Base-by-base conservation (phyloP, 1,140 invertebrate species). In the Adelges cooleyi region DNA sequence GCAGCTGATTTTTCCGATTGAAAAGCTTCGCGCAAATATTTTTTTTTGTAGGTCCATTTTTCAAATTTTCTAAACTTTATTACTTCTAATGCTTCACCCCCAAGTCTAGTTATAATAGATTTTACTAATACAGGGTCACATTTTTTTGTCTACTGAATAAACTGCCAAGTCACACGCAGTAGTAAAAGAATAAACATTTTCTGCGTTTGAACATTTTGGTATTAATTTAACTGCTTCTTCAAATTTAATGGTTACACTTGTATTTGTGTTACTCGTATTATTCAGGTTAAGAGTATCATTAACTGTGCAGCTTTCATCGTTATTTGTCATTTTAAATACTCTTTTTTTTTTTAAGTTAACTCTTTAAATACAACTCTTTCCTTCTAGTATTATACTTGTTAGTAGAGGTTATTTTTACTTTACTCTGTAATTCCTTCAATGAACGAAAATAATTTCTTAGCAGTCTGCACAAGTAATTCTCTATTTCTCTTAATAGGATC, bases 241-340 rank as follows among this genome's bases (percentile, higher is more conserved):
- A 66, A 68, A 65, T 52, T 66, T 17, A 53, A 42, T 23, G 46
- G 46, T 40, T 49, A 44, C 40, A n/a, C n/a, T n/a, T n/a, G n/a
- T n/a, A n/a, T n/a, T n/a, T n/a, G n/a, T n/a, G n/a, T n/a, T n/a
- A n/a, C n/a, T n/a, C n/a, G n/a, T n/a, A n/a, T n/a, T n/a, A n/a
- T n/a, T n/a, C n/a, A n/a, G n/a, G n/a, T n/a, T n/a, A n/a, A n/a
- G n/a, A n/a, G n/a, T n/a, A n/a, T n/a, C n/a, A n/a, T n/a, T n/a
- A n/a, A n/a, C n/a, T n/a, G n/a, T n/a, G n/a, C n/a, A n/a, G n/a
- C n/a, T n/a, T n/a, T n/a, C n/a, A n/a, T n/a, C n/a, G n/a, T n/a
- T n/a, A n/a, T n/a, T n/a, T n/a, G n/a, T n/a, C n/a, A n/a, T n/a
- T n/a, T n/a, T n/a, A n/a, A n/a, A n/a, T n/a, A n/a, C n/a, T n/a